These are phyloP conservation scores for Cephus cinctus DNA, from an alignment of 1,140 invertebrate species.

Conservation along the genomic window DNA sequence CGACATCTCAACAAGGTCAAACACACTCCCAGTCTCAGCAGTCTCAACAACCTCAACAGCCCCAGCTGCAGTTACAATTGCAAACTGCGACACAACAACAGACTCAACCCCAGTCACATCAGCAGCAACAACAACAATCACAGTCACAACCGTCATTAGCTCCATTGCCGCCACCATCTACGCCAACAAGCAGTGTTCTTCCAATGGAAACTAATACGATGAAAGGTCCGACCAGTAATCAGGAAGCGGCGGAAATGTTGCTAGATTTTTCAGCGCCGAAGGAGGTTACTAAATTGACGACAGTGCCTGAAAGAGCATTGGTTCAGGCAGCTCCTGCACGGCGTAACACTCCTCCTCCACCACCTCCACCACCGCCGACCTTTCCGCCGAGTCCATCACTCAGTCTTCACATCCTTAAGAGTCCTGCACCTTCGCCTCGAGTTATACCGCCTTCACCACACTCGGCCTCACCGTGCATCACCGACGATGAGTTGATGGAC, in stretches of 20 bases:
- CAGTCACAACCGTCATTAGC: slow-evolving; percentile 10
- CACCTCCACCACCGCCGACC: slow-evolving; percentile 40
- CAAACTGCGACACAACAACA: too few species aligned
- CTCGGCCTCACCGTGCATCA: slow-evolving; percentile 74
- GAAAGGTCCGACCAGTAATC: slow-evolving; percentile 48
- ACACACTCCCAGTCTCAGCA: too few species aligned
- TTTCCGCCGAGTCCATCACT: slow-evolving; percentile 68
- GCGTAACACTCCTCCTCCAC: slow-evolving; percentile 56
- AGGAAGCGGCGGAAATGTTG: slow-evolving; percentile 64
- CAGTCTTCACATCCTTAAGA: slow-evolving; percentile 76
- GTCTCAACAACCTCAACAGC: too few species aligned
- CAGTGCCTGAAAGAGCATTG: slow-evolving; percentile 50
- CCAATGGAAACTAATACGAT: too few species aligned
- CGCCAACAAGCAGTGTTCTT: slow-evolving; percentile 6
- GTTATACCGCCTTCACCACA: slow-evolving; percentile 68
- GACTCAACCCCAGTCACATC: too few species aligned
- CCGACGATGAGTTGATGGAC: slow-evolving; percentile 88
- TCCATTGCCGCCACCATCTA: slow-evolving; percentile 14
- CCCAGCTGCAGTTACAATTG: too few species aligned
- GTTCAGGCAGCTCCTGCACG: slow-evolving; percentile 54
- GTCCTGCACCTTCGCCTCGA: slow-evolving; percentile 70
- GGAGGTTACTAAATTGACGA: slow-evolving; percentile 30
- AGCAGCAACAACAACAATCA: neutral
- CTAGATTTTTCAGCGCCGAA: slow-evolving; percentile 65
- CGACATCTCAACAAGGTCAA: too few species aligned